Percentiles rank a stretch among this genome's conserved stretches.
Conservation (phyloP, 2,113 vertebrate genomes). For the Pavo muticus region DNA sequence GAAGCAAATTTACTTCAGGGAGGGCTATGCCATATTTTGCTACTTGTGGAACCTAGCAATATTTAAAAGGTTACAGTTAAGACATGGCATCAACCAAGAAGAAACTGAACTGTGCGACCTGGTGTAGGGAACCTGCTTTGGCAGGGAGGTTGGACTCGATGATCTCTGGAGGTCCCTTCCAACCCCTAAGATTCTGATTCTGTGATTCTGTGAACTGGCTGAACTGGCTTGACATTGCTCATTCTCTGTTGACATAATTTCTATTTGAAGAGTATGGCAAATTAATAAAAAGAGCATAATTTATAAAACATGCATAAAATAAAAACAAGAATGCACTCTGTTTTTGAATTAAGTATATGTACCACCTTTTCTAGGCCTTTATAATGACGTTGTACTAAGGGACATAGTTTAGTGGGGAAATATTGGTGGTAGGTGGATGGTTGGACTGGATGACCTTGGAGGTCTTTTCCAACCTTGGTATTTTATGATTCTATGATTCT, state of each 20-base stretch:
- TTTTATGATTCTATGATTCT: no score
- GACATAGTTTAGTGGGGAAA: no score
- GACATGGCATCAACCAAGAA: background rate
- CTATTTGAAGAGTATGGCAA: background rate
- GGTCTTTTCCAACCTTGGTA: no score
- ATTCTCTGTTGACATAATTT: background rate
- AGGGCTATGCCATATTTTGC: background rate
- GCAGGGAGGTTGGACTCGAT: no score
- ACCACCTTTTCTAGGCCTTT: background rate
- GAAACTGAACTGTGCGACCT: background rate
- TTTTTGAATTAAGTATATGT: background rate
- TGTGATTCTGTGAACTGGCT: background rate
- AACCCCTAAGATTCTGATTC: no score
- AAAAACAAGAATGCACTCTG: background rate
- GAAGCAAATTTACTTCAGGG: background rate
- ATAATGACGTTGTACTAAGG: background rate
- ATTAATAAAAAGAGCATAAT: background rate
- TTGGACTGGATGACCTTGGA: no score
- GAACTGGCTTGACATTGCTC: background rate
- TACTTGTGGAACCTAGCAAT: background rate
- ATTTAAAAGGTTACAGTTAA: background rate
- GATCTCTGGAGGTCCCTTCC: no score
- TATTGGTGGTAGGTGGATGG: no score
- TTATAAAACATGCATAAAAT: background rate
- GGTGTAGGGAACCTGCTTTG: no score